Conservation (phyloP, 2,888 invertebrate genomes). For the Clusia tigrina region DNA sequence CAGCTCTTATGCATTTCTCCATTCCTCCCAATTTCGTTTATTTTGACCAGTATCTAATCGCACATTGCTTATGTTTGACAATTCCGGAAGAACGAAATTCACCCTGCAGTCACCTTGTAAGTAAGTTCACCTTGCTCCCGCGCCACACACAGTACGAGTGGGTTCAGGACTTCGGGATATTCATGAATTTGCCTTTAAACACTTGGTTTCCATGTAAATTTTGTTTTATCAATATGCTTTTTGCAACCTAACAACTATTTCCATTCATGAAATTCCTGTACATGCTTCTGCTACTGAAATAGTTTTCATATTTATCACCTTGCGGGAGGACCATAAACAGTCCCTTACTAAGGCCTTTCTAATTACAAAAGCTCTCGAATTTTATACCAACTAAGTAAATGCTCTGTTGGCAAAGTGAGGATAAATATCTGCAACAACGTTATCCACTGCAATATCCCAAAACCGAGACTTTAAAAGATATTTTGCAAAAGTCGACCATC, state of each 20-base stretch:
- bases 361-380: conserved; percentile 12
- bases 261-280: background rate
- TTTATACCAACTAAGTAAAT: too few species aligned
- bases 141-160: too few species aligned
- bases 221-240: conserved; percentile 48
- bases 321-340: background rate
- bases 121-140: too few species aligned
- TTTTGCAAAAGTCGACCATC: conserved; percentile 59
- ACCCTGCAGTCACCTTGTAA: too few species aligned
- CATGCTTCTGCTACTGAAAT: conserved; percentile 1
- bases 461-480: conserved; percentile 55
- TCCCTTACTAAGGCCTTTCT: conserved; percentile 16
- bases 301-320: too few species aligned
- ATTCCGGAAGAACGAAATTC: too few species aligned
- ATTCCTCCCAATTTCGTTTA: too few species aligned
- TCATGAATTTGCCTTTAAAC: too few species aligned
- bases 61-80: too few species aligned
- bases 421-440: conserved; percentile 52
- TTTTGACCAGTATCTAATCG: too few species aligned
- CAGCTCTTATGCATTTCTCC: too few species aligned
- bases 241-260: background rate
- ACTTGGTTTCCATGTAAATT: conserved; percentile 27
- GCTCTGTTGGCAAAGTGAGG: conserved; percentile 61
- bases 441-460: conserved; percentile 55
- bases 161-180: too few species aligned